These are phyloP conservation scores for Florisuga fusca DNA, from an alignment of 2,797 vertebrate genomes.

Conservation along the genomic window DNA sequence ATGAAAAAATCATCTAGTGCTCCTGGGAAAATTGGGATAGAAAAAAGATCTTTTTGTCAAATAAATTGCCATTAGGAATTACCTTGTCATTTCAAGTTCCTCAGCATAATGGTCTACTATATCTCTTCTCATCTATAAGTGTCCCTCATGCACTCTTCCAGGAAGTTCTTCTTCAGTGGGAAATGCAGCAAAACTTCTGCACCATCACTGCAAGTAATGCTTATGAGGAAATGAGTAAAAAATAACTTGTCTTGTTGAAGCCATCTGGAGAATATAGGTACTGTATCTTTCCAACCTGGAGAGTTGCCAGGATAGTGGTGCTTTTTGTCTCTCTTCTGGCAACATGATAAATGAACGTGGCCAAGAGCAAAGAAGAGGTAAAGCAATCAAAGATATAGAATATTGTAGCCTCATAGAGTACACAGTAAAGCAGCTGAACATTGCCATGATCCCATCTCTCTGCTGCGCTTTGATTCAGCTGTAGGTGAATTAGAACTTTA, in stretches of 20 bases:
- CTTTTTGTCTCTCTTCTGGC: neutral
- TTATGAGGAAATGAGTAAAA: neutral
- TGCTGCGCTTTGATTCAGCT: neutral
- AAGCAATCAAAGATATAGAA: neutral
- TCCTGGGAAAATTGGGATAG: neutral
- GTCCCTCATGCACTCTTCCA: neutral
- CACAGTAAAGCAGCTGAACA: neutral
- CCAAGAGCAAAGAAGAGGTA: neutral
- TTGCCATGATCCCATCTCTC: neutral
- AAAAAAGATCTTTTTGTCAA: neutral
- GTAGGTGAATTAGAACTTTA: neutral
- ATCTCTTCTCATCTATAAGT: neutral
- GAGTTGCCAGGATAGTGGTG: neutral
- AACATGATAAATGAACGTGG: neutral
- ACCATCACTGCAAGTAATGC: neutral
- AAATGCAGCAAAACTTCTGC: neutral
- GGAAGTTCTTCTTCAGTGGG: neutral
- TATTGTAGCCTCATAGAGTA: neutral
- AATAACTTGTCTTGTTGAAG: neutral
- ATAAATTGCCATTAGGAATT: neutral
- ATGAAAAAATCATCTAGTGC: neutral
- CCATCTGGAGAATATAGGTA: neutral
- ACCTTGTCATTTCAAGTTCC: neutral
- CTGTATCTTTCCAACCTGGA: neutral
- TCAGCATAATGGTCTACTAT: neutral